Base-by-base conservation (phyloP, 2,888 invertebrate genomes). In the Congeria kusceri region DNA sequence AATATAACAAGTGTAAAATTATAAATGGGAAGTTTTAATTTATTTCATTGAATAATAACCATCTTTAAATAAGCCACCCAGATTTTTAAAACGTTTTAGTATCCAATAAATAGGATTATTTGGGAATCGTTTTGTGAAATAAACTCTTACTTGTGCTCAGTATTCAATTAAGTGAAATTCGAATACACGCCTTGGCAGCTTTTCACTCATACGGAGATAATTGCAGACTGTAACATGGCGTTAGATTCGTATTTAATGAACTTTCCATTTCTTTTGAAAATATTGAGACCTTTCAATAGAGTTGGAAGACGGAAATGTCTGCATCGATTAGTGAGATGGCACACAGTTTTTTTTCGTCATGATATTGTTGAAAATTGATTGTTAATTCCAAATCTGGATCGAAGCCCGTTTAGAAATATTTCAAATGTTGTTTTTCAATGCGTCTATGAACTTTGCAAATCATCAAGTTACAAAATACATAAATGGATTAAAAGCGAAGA, bases 131-230 rank as follows among this genome's bases (percentile, higher is more conserved):
- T 25, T 23, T 53, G 20, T 9, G 20, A 53, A 53, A 53, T 53
- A 5, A 53, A 53, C 53, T 53, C 25, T 9, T 23, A 11, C 2
- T 9, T 25, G 20, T 53, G 25, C 53, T 53, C 53, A 53, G 23
- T 20, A 53, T 25, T 53, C 53, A 53, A 53, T 53, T 25, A 53
- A 53, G 53, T 53, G 53, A 53, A 53, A 53, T 25, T 53, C 53
- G 53, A 53, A 53, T 53, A 53, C 25, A 25, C 20, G 53, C 20
- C 7, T 23, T 39, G 53, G 25, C 20, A 23, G 53, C 53, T 53
- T 53, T 53, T 53, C 53, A 25, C 20, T 53, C 73, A 29, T 61
- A 62, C 46, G 29, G 73, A 28, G 66, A 56, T 67, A 74, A 74
- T 74, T 74, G 25, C 53, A 62, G 39, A 39, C 39, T 39, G 39